phyloP scores from a whole-genome alignment of 2,113 vertebrate species.

The Mesitornis unicolor region DNA sequence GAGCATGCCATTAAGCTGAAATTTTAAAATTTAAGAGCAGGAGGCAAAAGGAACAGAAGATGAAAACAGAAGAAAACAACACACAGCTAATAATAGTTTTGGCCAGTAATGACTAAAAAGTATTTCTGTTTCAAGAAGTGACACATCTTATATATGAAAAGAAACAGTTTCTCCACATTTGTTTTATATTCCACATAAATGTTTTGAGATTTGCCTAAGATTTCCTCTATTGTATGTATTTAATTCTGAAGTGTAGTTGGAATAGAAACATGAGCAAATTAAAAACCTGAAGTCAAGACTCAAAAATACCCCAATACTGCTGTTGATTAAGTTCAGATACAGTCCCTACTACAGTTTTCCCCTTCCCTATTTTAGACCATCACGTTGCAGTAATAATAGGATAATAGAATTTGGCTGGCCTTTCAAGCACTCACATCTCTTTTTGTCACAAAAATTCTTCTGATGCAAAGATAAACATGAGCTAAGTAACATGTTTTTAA shows the following conservation, averaged over 20 bases:
- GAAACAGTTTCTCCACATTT: not conserved
- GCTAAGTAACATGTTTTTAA: not conserved
- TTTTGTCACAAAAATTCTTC: not conserved
- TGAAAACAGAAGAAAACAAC: not conserved
- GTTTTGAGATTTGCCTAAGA: not conserved
- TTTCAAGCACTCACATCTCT: not conserved
- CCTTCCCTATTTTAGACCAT: not conserved
- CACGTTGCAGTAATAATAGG: not conserved
- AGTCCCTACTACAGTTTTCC: not conserved
- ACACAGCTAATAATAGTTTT: not conserved
- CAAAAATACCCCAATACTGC: not conserved
- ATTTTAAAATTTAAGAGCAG: not conserved
- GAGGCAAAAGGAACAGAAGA: not conserved
- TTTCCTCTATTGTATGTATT: not conserved
- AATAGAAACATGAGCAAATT: not conserved
- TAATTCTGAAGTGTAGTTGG: not conserved
- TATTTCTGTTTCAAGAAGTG: not conserved
- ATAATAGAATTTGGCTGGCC: not conserved
- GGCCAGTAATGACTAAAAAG: not conserved
- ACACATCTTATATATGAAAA: not conserved
- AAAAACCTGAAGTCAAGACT: not conserved
- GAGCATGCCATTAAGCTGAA: not conserved
- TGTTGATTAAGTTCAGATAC: not conserved
- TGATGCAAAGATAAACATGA: not conserved
- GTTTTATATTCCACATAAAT: not conserved